Base-by-base conservation (phyloP, 2,113 vertebrate genomes). In the Scartelaos histophorus region DNA sequence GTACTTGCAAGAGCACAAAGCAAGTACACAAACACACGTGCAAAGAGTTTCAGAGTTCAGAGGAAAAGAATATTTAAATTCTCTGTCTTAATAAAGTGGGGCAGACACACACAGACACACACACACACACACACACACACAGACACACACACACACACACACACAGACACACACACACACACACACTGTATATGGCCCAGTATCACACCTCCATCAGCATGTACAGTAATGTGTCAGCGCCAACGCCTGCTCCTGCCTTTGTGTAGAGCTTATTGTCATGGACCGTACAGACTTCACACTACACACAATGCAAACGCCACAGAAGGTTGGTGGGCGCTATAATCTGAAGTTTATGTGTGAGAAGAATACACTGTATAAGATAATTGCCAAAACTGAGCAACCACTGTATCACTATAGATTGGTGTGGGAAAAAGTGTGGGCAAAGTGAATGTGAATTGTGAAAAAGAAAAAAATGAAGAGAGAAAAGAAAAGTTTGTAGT, bases 311-410 rank as follows among this genome's bases (percentile, higher is more conserved):
- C 83, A 85, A 86, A 81, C 81, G 80, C 85, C 83, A 82, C 92
- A 92, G 91, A 93, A 87, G 91, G 92, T 87, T 83, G 78, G 90
- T 91, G 93, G 93, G 90, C 81, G 90, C 80, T 68, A 22, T 74
- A 64, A 69, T 75, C 66, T 82, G 29, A 81, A 86, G 80, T 86
- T 82, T 71, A 82, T 65, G 76, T 74, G 78, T 68, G 82, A 82
- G 51, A 84, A 80, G 51, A 84, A 80, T 72, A 66, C 56, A 69
- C 64, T 71, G 70, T 74, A 69, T 58, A 74, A 6, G 38, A 78
- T 80, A 64, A 82, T 67, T 78, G 66, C 69, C 76, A 79, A 35
- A 19, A 73, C 2, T 49, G 16, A 67, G 67, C 15, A 74, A 86
- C 77, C 69, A 60, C 84, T 82, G 84, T 45, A 85, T 83, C 35